Evolutionary conservation across 2,888 invertebrate species (phyloP), one percentile per base, ranked within the genome.

Genomic region (Geophilus truncorum): DNA sequence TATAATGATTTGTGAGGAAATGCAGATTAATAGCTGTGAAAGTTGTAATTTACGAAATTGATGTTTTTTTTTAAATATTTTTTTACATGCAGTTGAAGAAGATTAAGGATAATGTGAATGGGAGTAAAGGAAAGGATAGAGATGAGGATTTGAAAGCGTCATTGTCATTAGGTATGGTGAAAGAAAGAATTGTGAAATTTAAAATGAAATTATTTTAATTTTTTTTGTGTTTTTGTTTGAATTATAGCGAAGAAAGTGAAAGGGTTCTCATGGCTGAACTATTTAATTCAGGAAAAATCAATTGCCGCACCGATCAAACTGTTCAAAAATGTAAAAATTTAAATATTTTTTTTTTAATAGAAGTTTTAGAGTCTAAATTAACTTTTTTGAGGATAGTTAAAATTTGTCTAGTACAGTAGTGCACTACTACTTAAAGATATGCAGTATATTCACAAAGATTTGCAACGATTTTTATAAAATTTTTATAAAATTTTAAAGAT

Each of bases 231-330:
- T n/a, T 28, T 5, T 75, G 23, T 75, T 9, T 12, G 23, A 10
- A 75, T 57, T 57, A 23, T 32, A 79, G 40, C 25, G 12, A 62
- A 81, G 57, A 92, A 92, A 86, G 91, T 90, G 81, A 92, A 92
- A 34, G 84, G 84, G 0, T 94, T 94, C 86, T 92, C 92, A 0
- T 94, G 94, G 94, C 89, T 91, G 83, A 90, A 92, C 79, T 94
- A 94, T 85, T 88, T 94, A 76, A 92, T 92, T 62, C 90, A 92
- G 83, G 91, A 91, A 82, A 92, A 92, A 85, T 91, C 92, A 0
- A 91, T 91, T 85, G 90, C 92, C 32, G 94, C 93, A 0, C 93
- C 94, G 0, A 90, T 91, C 0, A 93, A 93, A 85, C 88, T 96
- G 3, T 88, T 88, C 82, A 86, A 85, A 83, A 85, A 86, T 84